Evolutionary conservation across 2,888 invertebrate genomes (phyloP), one percentile per base, ranked within the genome.

Genomic region (Perdita meconis): DNA sequence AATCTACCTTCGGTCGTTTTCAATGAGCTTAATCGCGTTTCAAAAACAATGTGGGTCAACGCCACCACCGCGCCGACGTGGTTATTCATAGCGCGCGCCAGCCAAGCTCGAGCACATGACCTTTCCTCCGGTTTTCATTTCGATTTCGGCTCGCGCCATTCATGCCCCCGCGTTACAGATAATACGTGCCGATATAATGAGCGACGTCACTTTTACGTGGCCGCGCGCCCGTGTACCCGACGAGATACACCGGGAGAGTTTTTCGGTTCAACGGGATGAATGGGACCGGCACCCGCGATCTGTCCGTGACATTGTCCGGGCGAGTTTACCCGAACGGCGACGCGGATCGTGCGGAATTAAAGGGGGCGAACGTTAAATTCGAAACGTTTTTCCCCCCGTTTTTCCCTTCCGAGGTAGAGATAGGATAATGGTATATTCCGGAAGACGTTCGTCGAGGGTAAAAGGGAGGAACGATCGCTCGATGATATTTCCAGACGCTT

Each of bases 1-100:
- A 88, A 87, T 87, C 84, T 85, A 85, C 89, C 85, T 88, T 87
- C 87, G 88, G 84, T 84, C 87, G 87, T 86, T 88, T 87, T 87
- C 86, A 86, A 86, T 86, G 86, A 86, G 85, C 87, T 85, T 88
- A 85, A 85, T 86, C 87, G 85, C 83, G 85, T 88, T 85, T 88
- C 84, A 87, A 88, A 87, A 89, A 88, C 87, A 87, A 88, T 88
- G 80, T 79, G 82, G 88, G 87, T 88, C 88, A 86, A 83, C 84
- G 82, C 83, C 86, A 82, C 82, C 78, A 74, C 72, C 76, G 70
- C 81, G 30, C 30, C 30, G 30, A 30, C 30, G 30, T 30, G 30
- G 83, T 80, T 80, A 85, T 86, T 86, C 73, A 80, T 83, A 81
- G 81, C 85, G 83, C 84, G 78, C 83, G 81, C 81, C 19, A 16